Conservation (phyloP, 2,113 vertebrate species). For the Delphinus delphis region DNA sequence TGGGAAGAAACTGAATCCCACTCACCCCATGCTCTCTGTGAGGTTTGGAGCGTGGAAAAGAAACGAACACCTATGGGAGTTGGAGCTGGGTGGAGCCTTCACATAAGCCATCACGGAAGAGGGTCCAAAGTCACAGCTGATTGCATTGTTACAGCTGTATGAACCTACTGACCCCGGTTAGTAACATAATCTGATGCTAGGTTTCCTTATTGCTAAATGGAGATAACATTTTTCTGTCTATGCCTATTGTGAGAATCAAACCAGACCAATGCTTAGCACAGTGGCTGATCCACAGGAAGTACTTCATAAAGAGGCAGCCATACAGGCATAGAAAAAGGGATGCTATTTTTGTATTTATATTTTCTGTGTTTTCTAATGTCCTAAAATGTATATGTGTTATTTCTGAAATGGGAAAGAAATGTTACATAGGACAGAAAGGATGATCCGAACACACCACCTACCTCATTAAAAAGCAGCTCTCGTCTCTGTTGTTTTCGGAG, state of each 20-base stretch:
- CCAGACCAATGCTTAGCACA: not conserved
- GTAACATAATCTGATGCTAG: not conserved
- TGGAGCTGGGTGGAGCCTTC: not conserved
- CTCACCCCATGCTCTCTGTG: not conserved
- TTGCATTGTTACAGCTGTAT: not conserved
- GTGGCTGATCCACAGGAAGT: not conserved
- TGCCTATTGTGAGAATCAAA: not conserved
- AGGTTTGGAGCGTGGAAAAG: not conserved
- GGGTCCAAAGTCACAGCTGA: too few relatives aligned
- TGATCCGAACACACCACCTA: conserved; percentile 52
- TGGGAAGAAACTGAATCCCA: not conserved
- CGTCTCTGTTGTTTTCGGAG: conserved; percentile 97
- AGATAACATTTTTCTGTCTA: not conserved
- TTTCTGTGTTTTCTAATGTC: not conserved
- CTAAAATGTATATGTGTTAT: not conserved
- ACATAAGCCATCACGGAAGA: not conserved
- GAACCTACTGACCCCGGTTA: not conserved
- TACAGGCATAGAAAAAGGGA: not conserved
- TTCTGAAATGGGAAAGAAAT: not conserved
- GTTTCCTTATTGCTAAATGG: not conserved
- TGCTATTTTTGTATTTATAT: not conserved
- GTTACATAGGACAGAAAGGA: not conserved
- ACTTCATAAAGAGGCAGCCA: not conserved
- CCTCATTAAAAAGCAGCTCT: conserved; percentile 99
- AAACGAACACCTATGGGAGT: not conserved